Conservation (phyloP, 2,888 invertebrate species). For the Diaprepes abbreviatus region DNA sequence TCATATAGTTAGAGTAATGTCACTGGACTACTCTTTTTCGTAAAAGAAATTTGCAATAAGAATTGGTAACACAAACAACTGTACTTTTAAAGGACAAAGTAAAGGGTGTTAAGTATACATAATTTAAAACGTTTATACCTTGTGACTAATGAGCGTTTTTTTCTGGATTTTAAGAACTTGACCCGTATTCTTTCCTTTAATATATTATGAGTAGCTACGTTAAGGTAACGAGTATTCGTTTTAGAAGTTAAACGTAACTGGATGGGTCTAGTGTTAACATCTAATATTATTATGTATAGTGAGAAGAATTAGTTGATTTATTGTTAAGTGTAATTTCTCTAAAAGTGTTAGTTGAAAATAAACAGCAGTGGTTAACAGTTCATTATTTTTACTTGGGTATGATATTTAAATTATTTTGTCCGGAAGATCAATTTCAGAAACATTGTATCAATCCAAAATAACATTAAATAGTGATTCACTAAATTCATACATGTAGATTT, state of each 20-base stretch:
- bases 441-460: too few species aligned
- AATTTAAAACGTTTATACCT: slow-evolving; percentile 13
- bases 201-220: slow-evolving; percentile 21
- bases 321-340: not conserved
- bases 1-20: too few species aligned
- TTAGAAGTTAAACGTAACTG: not conserved
- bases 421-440: not conserved
- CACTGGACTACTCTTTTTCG: too few species aligned
- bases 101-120: not conserved
- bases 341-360: not conserved
- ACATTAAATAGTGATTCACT: too few species aligned
- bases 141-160: slow-evolving; percentile 35
- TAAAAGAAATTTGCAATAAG: not conserved
- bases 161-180: slow-evolving; percentile 35
- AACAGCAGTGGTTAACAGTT: not conserved
- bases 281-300: slow-evolving; percentile 5
- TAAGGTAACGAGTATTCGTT: not conserved
- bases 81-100: not conserved
- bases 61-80: not conserved
- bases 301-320: not conserved
- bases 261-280: not conserved
- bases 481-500: too few species aligned
- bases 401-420: not conserved
- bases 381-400: not conserved
- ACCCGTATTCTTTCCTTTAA: slow-evolving; percentile 32